Percentiles rank a stretch among this genome's conserved stretches.
Conservation (phyloP, 2,797 vertebrate genomes). For the Gobio occitaniae region DNA sequence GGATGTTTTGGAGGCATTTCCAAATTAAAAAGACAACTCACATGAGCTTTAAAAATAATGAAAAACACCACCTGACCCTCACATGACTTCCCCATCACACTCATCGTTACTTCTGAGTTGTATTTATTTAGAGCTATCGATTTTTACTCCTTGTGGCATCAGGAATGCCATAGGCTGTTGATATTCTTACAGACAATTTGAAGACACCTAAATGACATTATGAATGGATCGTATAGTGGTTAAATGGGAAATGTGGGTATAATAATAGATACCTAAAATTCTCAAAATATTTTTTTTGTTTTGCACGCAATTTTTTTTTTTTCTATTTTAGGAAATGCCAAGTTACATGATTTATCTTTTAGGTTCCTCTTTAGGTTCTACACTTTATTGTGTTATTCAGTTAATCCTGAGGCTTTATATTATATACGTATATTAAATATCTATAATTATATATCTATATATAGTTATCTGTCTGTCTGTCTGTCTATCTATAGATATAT, state of each 20-base stretch:
- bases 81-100: constrained; percentile 69
- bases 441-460: no score
- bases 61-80: constrained; percentile 73
- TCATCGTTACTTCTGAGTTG: constrained; percentile 47
- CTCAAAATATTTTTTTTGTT: neutral
- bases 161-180: neutral
- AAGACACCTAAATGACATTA: neutral
- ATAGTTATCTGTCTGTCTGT: no score
- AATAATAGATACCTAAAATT: neutral
- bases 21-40: constrained; percentile 67
- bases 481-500: no score
- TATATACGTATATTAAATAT: no score
- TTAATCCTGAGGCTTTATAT: neutral
- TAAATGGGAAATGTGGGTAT: neutral
- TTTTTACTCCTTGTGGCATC: neutral
- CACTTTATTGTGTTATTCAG: neutral
- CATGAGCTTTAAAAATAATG: constrained; percentile 73
- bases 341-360: neutral
- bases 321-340: neutral
- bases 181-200: neutral
- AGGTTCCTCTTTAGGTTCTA: neutral
- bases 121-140: constrained; percentile 20
- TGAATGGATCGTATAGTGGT: neutral
- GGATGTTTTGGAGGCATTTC: constrained; percentile 68
- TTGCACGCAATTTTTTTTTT: neutral